Conservation (phyloP, 2,797 vertebrate genomes). For the Parotocinclus haroldoi region DNA sequence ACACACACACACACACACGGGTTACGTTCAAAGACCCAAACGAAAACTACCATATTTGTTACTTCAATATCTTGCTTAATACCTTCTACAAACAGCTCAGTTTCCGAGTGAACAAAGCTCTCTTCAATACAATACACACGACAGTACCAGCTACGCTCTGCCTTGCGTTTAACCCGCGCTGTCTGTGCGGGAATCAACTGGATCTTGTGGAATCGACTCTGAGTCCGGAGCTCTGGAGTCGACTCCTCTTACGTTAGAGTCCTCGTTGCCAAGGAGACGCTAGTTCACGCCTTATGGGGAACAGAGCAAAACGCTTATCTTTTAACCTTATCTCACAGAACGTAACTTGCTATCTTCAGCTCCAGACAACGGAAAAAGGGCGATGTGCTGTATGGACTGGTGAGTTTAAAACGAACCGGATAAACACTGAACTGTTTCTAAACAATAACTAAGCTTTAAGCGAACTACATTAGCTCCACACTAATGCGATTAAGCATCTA, state of each 20-base stretch:
- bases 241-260: conserved; percentile 11
- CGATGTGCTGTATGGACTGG: conserved; percentile 43
- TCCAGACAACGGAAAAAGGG: conserved; percentile 37
- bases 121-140: too few species aligned
- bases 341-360: conserved; percentile 40
- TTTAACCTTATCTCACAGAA: conserved; percentile 21
- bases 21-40: too few species aligned
- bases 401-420: conserved; percentile 52
- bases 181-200: background rate
- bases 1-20: too few species aligned
- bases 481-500: conserved; percentile 8
- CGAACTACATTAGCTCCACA: background rate
- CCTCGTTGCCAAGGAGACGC: conserved; percentile 64
- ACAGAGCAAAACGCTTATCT: conserved; percentile 15
- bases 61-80: too few species aligned
- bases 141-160: too few species aligned
- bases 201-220: too few species aligned
- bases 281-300: conserved; percentile 31
- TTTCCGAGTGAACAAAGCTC: too few species aligned
- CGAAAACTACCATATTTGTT: too few species aligned
- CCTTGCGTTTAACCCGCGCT: background rate
- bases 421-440: background rate
- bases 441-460: too few species aligned
- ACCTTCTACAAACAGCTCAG: too few species aligned
- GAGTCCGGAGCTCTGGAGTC: background rate